Base-by-base conservation (phyloP, 2,797 vertebrate species). In the Sus cebifrons region DNA sequence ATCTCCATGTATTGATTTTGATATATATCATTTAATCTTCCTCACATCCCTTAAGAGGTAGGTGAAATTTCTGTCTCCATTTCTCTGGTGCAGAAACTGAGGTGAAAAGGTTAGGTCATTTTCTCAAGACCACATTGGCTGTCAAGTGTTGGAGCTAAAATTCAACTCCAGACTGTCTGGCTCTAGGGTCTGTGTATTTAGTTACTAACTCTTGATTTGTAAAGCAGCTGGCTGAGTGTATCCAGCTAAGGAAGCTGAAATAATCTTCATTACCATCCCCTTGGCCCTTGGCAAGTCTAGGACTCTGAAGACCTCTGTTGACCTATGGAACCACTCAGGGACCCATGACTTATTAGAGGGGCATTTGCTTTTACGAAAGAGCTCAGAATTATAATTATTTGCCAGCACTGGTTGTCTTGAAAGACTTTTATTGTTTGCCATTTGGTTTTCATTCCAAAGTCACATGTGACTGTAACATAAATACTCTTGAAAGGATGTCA, bases 401-500 rank as follows among this genome's bases (percentile, higher is more conserved):
- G 44, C 73, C 58, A 49, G 87, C 54, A 68, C n/a, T 27, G 96
- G 98, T 98, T 95, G 96, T 98, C 98, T 97, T 97, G 95, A 98
- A 98, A 95, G 96, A 96, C 96, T 97, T 97, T 98, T 78, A 90
- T 91, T 70, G 52, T 62, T 54, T 98, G 96, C 98, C 98, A 98
- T 98, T 98, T 98, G 98, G 97, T 98, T 98, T 98, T 97, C 98
- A 95, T 98, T 97, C 97, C 54, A 94, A 97, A 97, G 98, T 97
- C 98, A 97, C 97, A 96, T 98, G 98, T 97, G 98, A 97, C 96
- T 92, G 92, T 97, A 98, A 98, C 96, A 95, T 98, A 98, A 98
- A 97, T 98, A 98, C 97, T 97, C 97, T 97, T 84, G 97, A 97
- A 98, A 96, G 97, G 94, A 97, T 98, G 93, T 97, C 96, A 96